Evolutionary conservation across 2,797 vertebrate genomes (phyloP).

Genomic region (Artibeus jamaicensis): DNA sequence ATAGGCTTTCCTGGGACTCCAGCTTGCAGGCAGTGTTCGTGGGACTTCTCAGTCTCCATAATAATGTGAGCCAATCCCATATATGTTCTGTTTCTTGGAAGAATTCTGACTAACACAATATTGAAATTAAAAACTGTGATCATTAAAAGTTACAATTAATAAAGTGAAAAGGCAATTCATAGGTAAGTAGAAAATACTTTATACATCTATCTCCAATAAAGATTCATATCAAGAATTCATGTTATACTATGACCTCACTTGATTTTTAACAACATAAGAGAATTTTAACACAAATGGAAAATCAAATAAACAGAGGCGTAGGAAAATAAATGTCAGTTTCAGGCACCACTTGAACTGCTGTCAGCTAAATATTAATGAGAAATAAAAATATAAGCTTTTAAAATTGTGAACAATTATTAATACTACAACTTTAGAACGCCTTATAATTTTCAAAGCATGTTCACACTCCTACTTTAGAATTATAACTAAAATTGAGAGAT

Average conservation of each 20-base stretch:
- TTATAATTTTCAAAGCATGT: background rate
- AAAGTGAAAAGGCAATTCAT: background rate
- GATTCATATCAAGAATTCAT: background rate
- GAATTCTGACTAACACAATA: background rate
- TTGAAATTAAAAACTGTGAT: background rate
- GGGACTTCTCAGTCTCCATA: background rate
- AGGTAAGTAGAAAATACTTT: background rate
- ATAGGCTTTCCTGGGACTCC: background rate
- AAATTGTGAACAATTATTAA: conserved; percentile 8
- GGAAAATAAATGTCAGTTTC: background rate
- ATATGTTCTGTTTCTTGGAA: background rate
- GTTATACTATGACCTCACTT: background rate
- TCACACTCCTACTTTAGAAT: background rate
- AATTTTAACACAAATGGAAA: background rate
- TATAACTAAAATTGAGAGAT: conserved; percentile 16
- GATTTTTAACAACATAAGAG: background rate
- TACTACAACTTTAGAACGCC: background rate
- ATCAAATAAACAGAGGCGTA: background rate
- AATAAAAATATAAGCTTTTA: background rate
- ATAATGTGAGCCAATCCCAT: background rate
- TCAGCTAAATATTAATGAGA: background rate
- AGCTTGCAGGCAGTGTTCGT: background rate
- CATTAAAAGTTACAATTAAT: background rate
- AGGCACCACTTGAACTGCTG: background rate
- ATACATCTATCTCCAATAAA: background rate